Conservation (phyloP, 2,113 vertebrate genomes). For the Alethe diademata region DNA sequence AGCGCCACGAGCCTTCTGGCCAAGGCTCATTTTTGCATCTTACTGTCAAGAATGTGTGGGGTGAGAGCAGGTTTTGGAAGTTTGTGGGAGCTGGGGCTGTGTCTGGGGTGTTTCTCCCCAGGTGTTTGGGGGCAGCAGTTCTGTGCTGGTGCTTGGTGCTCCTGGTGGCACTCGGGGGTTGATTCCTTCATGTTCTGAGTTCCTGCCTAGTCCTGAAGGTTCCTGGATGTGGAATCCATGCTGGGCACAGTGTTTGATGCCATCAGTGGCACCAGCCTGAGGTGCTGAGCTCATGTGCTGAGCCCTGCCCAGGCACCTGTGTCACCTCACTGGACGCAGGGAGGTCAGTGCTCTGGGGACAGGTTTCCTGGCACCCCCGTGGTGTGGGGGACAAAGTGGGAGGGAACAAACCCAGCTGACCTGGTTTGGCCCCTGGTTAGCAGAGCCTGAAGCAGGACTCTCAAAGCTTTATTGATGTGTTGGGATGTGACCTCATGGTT, state of each 20-base stretch:
- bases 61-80: neutral
- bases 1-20: neutral
- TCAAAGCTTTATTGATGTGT: neutral
- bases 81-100: neutral
- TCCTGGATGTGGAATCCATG: neutral
- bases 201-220: accelerated
- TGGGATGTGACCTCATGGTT: neutral
- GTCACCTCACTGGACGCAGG: neutral
- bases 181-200: neutral
- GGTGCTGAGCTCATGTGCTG: neutral
- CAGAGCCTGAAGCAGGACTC: neutral
- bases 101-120: neutral
- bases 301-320: neutral
- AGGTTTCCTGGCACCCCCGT: neutral
- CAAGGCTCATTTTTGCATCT: neutral
- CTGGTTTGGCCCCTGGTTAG: neutral
- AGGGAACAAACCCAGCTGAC: neutral
- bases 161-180: neutral
- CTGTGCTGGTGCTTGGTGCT: neutral
- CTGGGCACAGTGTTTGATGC: neutral
- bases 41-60: neutral
- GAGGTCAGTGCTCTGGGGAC: neutral
- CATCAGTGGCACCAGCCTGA: neutral
- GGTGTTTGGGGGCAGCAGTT: neutral
- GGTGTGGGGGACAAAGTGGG: neutral